Evolutionary conservation across 2,888 invertebrate species (phyloP), one percentile per base, ranked within the genome.

Genomic region (Phyto melanocephala): DNA sequence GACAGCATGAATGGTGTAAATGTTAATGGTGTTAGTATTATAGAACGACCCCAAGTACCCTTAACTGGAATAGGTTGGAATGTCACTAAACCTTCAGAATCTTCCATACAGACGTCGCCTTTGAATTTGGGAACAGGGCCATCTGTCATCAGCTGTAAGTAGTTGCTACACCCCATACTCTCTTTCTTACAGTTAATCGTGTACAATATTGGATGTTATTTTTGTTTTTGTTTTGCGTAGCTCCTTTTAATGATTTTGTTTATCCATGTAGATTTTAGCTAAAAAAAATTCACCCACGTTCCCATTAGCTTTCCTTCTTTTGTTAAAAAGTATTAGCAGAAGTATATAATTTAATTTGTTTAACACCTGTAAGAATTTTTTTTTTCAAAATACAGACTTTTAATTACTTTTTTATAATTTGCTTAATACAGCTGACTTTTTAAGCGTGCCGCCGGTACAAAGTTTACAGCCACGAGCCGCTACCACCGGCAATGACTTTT

Each of bases 1-100:
- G 95, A 95, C 86, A 93, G 92, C 87, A 94, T 94, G 50, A 95
- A 95, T 89, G 95, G 95, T 60, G 94, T 95, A 92, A 95, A 95
- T 90, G 94, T 95, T 91, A 94, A 93, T 86, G 92, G 92, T 84
- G 89, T 93, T 87, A 92, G 93, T 80, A 67, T 82, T 79, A 89
- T 93, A 83, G 93, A 93, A 88, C 92, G 92, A 80, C 92, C 92
- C 45, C 91, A 92, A 60, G 90, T 92, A 85, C 92, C 92, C 71
- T 89, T 92, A 86, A 92, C 92, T 56, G 92, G 77, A 17, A 80
- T 78, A 85, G 68, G 86, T 83, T 85, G 85, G 79, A 84, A 91
- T 76, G 86, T 92, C 58, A 87, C 87, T 83, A 86, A 87, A 83
- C 84, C 87, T 83, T 81, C 86, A 58, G 84, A 85, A 85, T 84